phyloP scores from a whole-genome alignment of 2,888 invertebrate species.

The Agonopterix subpropinquella region DNA sequence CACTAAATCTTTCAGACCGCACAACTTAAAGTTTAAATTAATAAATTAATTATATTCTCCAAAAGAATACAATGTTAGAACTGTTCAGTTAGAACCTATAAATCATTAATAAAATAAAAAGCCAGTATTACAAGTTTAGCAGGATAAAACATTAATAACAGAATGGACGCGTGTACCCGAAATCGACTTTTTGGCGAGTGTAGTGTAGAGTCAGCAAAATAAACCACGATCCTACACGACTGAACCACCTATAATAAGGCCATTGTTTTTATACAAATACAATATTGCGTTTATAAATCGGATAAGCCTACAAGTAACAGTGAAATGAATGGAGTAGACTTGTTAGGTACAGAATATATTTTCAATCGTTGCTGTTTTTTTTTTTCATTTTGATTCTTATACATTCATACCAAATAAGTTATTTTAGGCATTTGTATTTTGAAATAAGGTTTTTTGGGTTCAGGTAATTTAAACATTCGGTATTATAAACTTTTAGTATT shows the following conservation, averaged over 20 bases:
- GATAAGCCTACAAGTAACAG: conserved; percentile 60
- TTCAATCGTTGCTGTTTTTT: too few species aligned
- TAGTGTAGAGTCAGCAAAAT: conserved; percentile 22
- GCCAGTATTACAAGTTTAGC: not conserved
- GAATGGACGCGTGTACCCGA: conserved; percentile 27
- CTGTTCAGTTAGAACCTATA: not conserved
- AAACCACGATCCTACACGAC: conserved; percentile 47
- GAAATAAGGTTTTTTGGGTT: too few species aligned
- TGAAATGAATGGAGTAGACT: conserved; percentile 28
- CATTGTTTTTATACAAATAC: conserved; percentile 75
- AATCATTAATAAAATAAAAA: not conserved
- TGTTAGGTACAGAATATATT: too few species aligned
- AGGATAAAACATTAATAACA: conserved; percentile 12
- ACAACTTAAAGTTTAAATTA: too few species aligned
- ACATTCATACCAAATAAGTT: too few species aligned
- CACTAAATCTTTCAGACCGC: too few species aligned
- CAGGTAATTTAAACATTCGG: too few species aligned
- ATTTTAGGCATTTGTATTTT: too few species aligned
- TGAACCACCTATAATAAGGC: conserved; percentile 71
- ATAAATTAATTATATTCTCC: not conserved
- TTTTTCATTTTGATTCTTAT: too few species aligned
- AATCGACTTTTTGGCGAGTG: conserved; percentile 44
- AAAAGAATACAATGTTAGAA: not conserved
- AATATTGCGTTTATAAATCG: conserved; percentile 75
- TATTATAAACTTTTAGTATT: too few species aligned